Conservation (phyloP, 1,140 invertebrate species). For the Cydia pomonella region DNA sequence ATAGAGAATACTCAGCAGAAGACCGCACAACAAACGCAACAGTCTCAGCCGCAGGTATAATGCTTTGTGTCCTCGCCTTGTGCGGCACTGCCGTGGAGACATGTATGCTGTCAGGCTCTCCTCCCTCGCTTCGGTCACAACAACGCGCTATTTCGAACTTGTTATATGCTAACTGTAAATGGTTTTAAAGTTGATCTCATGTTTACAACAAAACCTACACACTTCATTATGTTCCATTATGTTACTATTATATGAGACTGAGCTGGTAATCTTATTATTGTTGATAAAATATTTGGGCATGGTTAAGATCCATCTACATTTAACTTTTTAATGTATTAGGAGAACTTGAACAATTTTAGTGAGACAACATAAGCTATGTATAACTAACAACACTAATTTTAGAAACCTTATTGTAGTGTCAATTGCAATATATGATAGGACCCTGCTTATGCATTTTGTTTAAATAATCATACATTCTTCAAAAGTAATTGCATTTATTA, state of each 20-base stretch:
- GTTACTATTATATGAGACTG: not conserved
- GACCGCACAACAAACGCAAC: conserved; percentile 70
- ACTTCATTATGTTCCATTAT: not conserved
- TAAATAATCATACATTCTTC: not conserved
- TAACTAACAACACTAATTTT: not conserved
- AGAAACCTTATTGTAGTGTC: not conserved
- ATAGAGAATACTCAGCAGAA: conserved; percentile 79
- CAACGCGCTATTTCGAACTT: not conserved
- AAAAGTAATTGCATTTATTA: not conserved
- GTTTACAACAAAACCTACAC: conserved; percentile 2
- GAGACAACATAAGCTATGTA: conserved; percentile 1
- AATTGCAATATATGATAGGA: not conserved
- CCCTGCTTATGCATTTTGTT: not conserved
- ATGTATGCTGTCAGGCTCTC: conserved; percentile 25
- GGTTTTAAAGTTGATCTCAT: not conserved
- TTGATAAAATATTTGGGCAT: not conserved
- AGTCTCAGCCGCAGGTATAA: conserved; percentile 51
- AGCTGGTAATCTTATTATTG: not conserved
- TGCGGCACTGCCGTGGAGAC: conserved; percentile 18
- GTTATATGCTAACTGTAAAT: conserved; percentile 7
- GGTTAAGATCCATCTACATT: not conserved
- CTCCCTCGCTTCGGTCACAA: conserved; percentile 4
- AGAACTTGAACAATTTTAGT: not conserved
- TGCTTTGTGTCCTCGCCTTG: conserved; percentile 29
- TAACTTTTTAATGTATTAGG: not conserved